These are phyloP conservation scores for Crocuta crocuta DNA, from an alignment of 2,113 vertebrate genomes.

Conservation along the genomic window DNA sequence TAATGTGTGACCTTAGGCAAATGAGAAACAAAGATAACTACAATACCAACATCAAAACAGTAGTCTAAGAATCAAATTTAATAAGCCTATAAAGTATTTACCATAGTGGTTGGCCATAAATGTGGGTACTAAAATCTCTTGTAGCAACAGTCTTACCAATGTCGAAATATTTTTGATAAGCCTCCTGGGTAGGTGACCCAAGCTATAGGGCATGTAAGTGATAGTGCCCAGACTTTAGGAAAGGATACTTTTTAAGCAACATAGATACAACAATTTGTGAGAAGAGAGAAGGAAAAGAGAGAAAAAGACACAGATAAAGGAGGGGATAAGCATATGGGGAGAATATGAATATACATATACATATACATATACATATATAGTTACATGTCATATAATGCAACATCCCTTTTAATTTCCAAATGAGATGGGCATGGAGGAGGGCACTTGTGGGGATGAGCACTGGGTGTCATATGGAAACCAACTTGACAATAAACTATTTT, in stretches of 20 bases:
- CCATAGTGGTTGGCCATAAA: neutral
- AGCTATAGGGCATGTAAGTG: neutral
- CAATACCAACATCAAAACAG: neutral
- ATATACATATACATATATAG: neutral
- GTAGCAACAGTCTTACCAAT: neutral
- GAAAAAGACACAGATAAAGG: neutral
- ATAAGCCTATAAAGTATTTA: constrained; percentile 1
- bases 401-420: neutral
- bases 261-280: neutral
- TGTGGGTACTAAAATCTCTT: neutral
- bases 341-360: neutral
- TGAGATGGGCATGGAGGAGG: too few species aligned
- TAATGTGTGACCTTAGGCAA: neutral
- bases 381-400: neutral
- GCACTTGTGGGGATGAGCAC: too few species aligned
- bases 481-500: too few species aligned
- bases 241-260: neutral
- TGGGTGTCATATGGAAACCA: too few species aligned
- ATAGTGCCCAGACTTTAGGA: neutral
- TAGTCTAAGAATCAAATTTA: neutral
- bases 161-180: neutral
- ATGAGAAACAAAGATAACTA: neutral
- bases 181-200: neutral
- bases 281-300: neutral
- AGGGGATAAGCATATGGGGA: neutral